phyloP scores from a whole-genome alignment of 2,113 vertebrate species.

The Megatriorchis doriae region DNA sequence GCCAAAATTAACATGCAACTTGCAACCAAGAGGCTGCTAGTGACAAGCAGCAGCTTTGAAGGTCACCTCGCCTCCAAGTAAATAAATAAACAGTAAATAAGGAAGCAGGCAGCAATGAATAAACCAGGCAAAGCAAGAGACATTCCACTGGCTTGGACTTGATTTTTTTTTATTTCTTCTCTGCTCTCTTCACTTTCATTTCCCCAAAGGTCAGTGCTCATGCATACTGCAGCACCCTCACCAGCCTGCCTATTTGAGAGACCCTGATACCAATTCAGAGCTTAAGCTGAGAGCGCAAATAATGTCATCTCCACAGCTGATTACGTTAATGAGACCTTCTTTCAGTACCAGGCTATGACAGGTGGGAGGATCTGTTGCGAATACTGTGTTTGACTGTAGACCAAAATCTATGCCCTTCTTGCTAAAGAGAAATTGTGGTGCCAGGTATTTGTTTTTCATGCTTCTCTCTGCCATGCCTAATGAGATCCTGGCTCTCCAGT shows the following conservation, averaged over 20 bases:
- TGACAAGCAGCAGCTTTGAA: slow-evolving; percentile 44
- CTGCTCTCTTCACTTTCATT: not conserved
- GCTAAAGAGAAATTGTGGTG: not conserved
- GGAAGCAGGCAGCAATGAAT: not conserved
- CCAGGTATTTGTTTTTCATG: not conserved
- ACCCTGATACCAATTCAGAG: not conserved
- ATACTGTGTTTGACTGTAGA: not conserved
- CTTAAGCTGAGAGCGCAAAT: not conserved
- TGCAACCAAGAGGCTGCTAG: not conserved
- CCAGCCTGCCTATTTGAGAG: not conserved
- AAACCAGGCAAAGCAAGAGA: not conserved
- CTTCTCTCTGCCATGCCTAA: not conserved
- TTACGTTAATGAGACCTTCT: not conserved
- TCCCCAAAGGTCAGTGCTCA: not conserved
- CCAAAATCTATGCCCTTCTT: not conserved
- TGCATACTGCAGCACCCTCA: not conserved
- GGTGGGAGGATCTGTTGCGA: not conserved
- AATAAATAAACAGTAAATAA: slow-evolving; percentile 53
- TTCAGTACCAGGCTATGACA: not conserved
- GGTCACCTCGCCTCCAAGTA: slow-evolving; percentile 40
- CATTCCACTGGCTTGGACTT: not conserved
- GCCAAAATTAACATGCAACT: slow-evolving; percentile 49
- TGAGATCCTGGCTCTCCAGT: not conserved
- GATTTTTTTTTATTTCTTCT: not conserved
- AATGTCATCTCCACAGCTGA: not conserved